Conservation (phyloP, 2,113 vertebrate species). For the Heteronetta atricapilla region DNA sequence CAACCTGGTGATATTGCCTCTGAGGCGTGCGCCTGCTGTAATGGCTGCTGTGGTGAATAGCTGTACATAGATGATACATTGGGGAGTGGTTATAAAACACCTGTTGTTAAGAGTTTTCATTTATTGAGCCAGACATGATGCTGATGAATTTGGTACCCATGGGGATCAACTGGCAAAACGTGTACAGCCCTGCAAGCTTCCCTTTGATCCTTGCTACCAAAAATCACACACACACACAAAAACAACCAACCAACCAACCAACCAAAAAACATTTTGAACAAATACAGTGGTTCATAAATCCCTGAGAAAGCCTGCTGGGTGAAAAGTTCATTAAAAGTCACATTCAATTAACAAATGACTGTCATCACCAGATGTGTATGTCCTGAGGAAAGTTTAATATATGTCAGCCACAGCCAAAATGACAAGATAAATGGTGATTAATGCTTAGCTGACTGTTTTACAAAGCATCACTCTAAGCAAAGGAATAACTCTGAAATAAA, state of each 20-base stretch:
- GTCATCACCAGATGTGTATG: neutral
- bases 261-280: neutral
- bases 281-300: neutral
- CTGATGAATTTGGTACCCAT: neutral
- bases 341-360: conserved; percentile 44
- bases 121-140: neutral
- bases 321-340: conserved; percentile 54
- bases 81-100: neutral
- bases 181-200: rapidly evolving
- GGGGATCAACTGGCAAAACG: neutral
- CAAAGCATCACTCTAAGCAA: neutral
- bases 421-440: conserved; percentile 27
- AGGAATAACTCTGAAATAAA: neutral
- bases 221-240: neutral
- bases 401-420: neutral
- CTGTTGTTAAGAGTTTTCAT: neutral
- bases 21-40: rapidly evolving
- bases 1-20: neutral
- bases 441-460: conserved; percentile 19
- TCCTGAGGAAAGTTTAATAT: conserved; percentile 8
- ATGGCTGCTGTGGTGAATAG: neutral
- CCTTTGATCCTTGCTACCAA: neutral
- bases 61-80: neutral
- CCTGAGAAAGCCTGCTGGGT: neutral
- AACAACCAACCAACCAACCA: too few species aligned